A percentile compares a stretch with the other conserved stretches of the same genome.
These are phyloP conservation scores for Bombus ignitus DNA, from an alignment of 1,140 invertebrate species.

Conservation along the genomic window DNA sequence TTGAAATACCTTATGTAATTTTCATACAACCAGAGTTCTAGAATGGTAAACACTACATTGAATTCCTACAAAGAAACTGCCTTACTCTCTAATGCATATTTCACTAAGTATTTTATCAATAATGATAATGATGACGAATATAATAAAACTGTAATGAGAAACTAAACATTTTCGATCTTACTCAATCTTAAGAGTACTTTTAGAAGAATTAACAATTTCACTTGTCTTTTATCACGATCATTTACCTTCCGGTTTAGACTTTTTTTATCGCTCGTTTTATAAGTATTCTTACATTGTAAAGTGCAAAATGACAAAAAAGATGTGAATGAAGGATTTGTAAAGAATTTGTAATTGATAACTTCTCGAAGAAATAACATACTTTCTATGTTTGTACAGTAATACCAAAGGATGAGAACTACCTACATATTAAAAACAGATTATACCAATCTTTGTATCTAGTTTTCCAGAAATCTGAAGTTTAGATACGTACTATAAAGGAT, in stretches of 20 bases:
- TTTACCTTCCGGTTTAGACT: neutral
- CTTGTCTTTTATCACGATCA: slow-evolving; percentile 14
- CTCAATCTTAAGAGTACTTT: slow-evolving; percentile 32
- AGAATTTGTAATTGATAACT: neutral
- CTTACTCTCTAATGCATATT: slow-evolving; percentile 69
- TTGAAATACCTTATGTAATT: slow-evolving; percentile 63
- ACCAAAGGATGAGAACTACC: neutral
- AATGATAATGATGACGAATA: slow-evolving; percentile 67
- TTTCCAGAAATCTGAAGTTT: slow-evolving; percentile 12
- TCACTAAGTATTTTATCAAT: slow-evolving; percentile 58
- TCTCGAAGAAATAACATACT: neutral
- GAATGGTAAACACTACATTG: slow-evolving; percentile 56
- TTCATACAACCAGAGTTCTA: slow-evolving; percentile 65
- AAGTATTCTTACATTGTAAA: slow-evolving; percentile 10
- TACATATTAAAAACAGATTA: neutral
- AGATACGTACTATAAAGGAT: slow-evolving; percentile 8
- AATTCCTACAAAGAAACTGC: slow-evolving; percentile 54
- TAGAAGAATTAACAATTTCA: slow-evolving; percentile 43
- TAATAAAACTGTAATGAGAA: slow-evolving; percentile 35
- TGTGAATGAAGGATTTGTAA: slow-evolving; percentile 8
- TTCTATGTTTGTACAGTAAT: neutral
- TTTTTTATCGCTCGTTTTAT: neutral
- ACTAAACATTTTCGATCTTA: slow-evolving; percentile 19
- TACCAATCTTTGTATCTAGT: neutral
- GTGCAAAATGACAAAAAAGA: neutral